Conservation (phyloP, 2,888 invertebrate genomes). For the Reticulitermes lucifugus region DNA sequence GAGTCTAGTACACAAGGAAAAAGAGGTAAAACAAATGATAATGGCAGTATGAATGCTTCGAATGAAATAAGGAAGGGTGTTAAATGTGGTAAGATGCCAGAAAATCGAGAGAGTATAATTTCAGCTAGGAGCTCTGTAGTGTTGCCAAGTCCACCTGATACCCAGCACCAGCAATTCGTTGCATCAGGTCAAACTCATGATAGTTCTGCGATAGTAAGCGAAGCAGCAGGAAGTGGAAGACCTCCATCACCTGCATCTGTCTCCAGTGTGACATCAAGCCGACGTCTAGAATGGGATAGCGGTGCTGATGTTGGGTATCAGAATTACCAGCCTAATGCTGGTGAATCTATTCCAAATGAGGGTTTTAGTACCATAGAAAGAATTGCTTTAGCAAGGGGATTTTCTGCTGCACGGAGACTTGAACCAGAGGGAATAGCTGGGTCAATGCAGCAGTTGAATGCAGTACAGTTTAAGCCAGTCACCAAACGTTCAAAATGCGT, state of each 20-base stretch:
- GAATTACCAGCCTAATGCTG: background rate
- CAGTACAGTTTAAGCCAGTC: background rate
- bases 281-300: conserved; percentile 88
- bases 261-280: conserved; percentile 79
- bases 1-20: background rate
- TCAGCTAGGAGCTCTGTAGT: background rate
- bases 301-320: conserved; percentile 86
- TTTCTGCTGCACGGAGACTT: conserved; percentile 51
- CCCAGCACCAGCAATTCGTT: background rate
- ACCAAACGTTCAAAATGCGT: background rate
- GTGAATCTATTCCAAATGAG: conserved; percentile 30
- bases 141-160: background rate
- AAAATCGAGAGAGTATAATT: background rate
- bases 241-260: conserved; percentile 71
- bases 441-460: conserved; percentile 54
- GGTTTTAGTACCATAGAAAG: conserved; percentile 72
- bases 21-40: background rate
- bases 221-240: conserved; percentile 58
- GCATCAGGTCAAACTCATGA: background rate
- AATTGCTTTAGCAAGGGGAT: conserved; percentile 67
- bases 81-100: background rate
- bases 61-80: background rate
- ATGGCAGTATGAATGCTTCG: background rate
- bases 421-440: conserved; percentile 40
- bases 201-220: background rate